These are phyloP conservation scores for Melierax canorus DNA, from an alignment of 2,113 vertebrate species.

Conservation along the genomic window DNA sequence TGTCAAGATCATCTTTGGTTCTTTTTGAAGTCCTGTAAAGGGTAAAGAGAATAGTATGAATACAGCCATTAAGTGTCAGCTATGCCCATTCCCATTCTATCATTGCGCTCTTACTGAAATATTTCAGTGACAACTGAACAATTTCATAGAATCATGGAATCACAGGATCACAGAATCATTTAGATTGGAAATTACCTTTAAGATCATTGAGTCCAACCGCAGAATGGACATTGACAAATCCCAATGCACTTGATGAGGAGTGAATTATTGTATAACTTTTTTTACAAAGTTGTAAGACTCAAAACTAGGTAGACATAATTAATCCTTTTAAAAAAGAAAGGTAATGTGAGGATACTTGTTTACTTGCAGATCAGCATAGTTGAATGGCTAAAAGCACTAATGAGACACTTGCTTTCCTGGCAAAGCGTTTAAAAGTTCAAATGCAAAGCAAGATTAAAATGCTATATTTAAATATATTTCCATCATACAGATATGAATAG, in stretches of 20 bases:
- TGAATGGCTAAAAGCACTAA: background rate
- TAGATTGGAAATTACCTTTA: background rate
- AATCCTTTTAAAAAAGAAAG: background rate
- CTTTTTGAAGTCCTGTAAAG: background rate
- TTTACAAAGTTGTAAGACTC: background rate
- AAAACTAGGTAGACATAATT: background rate
- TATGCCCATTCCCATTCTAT: background rate
- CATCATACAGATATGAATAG: background rate
- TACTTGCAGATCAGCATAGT: background rate
- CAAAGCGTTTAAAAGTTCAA: background rate
- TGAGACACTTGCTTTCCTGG: background rate
- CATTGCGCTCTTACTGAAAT: background rate
- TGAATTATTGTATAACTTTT: background rate
- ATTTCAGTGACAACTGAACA: background rate
- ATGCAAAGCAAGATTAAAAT: constrained; percentile 35
- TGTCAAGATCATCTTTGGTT: background rate
- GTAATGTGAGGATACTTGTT: background rate
- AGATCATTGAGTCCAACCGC: background rate
- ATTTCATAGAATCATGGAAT: background rate
- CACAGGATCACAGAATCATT: background rate
- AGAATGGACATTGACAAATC: background rate
- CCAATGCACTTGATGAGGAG: background rate
- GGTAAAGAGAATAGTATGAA: background rate
- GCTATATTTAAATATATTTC: constrained; percentile 16
- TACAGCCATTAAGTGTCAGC: background rate